Conservation (phyloP, 1,140 invertebrate genomes). For the Platyscapa corneri region DNA sequence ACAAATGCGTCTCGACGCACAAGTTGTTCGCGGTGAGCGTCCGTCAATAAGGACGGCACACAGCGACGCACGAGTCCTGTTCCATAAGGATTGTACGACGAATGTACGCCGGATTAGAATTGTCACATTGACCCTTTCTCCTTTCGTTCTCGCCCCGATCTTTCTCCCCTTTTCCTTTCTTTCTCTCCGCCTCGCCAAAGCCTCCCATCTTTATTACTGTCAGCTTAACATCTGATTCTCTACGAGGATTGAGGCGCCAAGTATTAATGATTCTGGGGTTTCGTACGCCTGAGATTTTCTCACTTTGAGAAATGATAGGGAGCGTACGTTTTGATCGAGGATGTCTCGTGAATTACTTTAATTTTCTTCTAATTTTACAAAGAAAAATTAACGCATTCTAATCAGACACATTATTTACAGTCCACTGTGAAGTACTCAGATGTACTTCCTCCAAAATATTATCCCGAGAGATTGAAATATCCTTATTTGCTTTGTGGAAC, state of each 20-base stretch:
- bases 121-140: slow-evolving; percentile 60
- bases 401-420: slow-evolving; percentile 1
- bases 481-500: background rate
- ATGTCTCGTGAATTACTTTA: background rate
- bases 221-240: slow-evolving; percentile 17
- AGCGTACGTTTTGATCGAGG: slow-evolving; percentile 13
- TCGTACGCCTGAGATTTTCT: slow-evolving; percentile 4
- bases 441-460: background rate
- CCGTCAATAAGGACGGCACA: slow-evolving; percentile 52
- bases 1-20: slow-evolving; percentile 60
- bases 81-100: slow-evolving; percentile 42
- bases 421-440: background rate
- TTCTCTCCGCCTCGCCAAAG: slow-evolving; percentile 2
- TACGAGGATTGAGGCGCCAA: slow-evolving; percentile 12
- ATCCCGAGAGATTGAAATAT: background rate
- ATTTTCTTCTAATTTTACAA: slow-evolving; percentile 16
- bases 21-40: slow-evolving; percentile 41
- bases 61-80: slow-evolving; percentile 53
- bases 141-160: slow-evolving; percentile 20
- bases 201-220: slow-evolving; percentile 29
- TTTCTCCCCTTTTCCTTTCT: slow-evolving; percentile 15
- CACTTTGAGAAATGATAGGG: slow-evolving; percentile 29
- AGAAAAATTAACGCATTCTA: slow-evolving; percentile 16
- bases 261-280: slow-evolving; percentile 38
- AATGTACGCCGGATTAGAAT: slow-evolving; percentile 15